Evolutionary conservation across 2,888 invertebrate genomes (phyloP).

Genomic region (Lasioglossum oenotherae): DNA sequence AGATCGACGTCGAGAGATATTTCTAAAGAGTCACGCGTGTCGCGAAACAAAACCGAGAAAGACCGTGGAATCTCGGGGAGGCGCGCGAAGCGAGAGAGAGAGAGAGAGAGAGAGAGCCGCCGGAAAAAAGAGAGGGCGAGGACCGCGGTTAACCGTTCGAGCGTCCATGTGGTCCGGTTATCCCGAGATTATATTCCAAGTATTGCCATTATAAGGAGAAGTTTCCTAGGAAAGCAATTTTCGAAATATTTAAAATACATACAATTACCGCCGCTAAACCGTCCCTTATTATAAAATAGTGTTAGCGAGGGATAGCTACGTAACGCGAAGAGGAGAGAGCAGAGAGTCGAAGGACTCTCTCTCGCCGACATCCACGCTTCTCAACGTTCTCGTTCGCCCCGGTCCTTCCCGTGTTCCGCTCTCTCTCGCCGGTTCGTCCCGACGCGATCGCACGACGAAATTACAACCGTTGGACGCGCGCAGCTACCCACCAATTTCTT

Average conservation of each 20-base stretch:
- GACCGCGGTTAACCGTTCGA: conserved; percentile 73
- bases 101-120: neutral
- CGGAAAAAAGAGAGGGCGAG: neutral
- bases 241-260: conserved; percentile 84
- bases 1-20: neutral
- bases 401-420: neutral
- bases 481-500: conserved; percentile 65
- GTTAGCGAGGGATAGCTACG: conserved; percentile 57
- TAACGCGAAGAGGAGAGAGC: conserved; percentile 39
- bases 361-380: neutral
- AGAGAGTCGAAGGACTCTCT: neutral
- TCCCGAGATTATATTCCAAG: conserved; percentile 81
- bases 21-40: neutral
- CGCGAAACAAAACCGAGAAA: conserved; percentile 21
- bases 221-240: conserved; percentile 83
- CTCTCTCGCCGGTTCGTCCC: conserved; percentile 5
- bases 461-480: conserved; percentile 49
- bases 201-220: conserved; percentile 80
- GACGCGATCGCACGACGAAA: conserved; percentile 53
- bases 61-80: conserved; percentile 17
- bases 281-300: conserved; percentile 74
- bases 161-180: conserved; percentile 75
- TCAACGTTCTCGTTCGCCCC: neutral
- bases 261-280: conserved; percentile 76
- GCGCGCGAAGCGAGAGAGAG: neutral